phyloP scores from a whole-genome alignment of 2,113 vertebrate species.

The Eudyptes chrysolophus region DNA sequence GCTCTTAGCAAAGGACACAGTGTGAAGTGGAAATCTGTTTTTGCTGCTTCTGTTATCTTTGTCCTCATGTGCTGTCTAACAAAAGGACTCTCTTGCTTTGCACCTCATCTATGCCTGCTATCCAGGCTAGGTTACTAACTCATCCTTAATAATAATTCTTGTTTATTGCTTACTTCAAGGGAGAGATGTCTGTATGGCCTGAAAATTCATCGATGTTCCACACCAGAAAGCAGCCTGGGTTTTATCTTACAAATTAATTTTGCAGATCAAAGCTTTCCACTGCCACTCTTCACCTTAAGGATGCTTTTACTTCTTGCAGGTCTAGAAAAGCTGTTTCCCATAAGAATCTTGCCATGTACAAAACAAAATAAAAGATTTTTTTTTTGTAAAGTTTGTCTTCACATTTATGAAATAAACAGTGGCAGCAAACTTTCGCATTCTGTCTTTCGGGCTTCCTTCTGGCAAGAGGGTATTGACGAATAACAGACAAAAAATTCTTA shows the following conservation, averaged over 20 bases:
- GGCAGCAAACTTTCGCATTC: background rate
- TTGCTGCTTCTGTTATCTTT: background rate
- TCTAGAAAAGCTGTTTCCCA: background rate
- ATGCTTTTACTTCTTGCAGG: background rate
- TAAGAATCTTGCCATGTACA: background rate
- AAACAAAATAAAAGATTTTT: background rate
- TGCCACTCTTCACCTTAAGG: background rate
- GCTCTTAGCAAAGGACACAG: background rate
- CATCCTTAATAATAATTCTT: background rate
- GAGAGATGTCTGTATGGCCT: background rate
- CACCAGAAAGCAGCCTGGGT: background rate
- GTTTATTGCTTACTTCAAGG: background rate
- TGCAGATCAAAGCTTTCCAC: background rate
- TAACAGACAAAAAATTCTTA: background rate
- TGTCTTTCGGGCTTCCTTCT: background rate
- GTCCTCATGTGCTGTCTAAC: background rate
- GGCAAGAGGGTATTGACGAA: background rate
- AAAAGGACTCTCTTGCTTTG: background rate
- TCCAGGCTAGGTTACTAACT: background rate
- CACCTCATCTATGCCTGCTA: background rate
- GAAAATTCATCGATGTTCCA: background rate
- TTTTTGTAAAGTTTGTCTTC: background rate
- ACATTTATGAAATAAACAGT: background rate
- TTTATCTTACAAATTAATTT: background rate
- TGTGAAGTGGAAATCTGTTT: background rate